Percentiles rank a stretch among this genome's conserved stretches.
Conservation (phyloP, 2,113 vertebrate genomes). For the Peromyscus californicus region DNA sequence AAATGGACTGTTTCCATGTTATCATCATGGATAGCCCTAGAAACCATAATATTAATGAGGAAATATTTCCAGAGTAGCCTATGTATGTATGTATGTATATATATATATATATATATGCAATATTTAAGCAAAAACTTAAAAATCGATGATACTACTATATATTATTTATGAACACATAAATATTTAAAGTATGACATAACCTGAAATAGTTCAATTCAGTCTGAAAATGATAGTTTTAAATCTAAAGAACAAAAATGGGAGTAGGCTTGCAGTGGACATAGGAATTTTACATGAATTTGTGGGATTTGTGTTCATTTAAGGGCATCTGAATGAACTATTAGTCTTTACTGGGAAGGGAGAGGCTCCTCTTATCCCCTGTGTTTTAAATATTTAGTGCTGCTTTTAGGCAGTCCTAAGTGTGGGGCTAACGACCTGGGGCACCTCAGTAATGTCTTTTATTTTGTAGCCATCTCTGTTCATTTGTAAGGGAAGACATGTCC, state of each 20-base stretch:
- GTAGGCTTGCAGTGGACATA: not conserved
- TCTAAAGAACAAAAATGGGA: not conserved
- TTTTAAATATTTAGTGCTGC: slow-evolving; percentile 28
- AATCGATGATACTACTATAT: not conserved
- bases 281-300: not conserved
- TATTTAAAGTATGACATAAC: not conserved
- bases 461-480: not conserved
- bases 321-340: not conserved
- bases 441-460: not conserved
- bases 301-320: not conserved
- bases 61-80: not conserved
- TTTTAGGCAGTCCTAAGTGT: not conserved
- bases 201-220: not conserved
- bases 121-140: not conserved
- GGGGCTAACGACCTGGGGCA: not conserved
- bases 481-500: not conserved
- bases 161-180: slow-evolving; percentile 4
- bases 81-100: not conserved
- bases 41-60: not conserved
- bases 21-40: not conserved
- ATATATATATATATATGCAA: not conserved
- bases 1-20: not conserved
- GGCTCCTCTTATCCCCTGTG: not conserved
- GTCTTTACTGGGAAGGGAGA: not conserved
- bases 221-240: not conserved